These are phyloP conservation scores for Lates japonicus DNA, from an alignment of 2,797 vertebrate species.

Conservation along the genomic window DNA sequence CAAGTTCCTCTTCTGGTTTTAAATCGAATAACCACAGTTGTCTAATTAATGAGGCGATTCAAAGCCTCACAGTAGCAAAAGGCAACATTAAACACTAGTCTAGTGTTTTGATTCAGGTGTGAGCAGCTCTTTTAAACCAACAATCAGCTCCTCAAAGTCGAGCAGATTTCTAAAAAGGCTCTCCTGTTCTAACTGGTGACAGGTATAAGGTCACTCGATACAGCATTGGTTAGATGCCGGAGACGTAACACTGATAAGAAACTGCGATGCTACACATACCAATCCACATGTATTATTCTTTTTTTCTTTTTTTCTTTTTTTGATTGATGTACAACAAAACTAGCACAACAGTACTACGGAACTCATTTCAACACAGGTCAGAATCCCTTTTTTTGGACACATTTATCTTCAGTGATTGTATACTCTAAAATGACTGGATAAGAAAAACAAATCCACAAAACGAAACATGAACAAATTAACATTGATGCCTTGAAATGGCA, in stretches of 20 bases:
- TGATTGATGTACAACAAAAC: conserved; percentile 59
- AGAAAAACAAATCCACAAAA: conserved; percentile 64
- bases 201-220: conserved; percentile 64
- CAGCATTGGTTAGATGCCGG: conserved; percentile 57
- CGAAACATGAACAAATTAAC: conserved; percentile 77
- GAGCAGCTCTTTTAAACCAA: conserved; percentile 54
- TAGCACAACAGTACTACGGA: conserved; percentile 39
- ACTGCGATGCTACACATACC: conserved; percentile 58
- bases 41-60: conserved; percentile 58
- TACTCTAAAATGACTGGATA: conserved; percentile 53
- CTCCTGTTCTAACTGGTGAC: conserved; percentile 49
- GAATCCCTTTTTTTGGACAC: conserved; percentile 45
- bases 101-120: conserved; percentile 46
- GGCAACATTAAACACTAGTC: conserved; percentile 69
- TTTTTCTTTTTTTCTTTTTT: conserved; percentile 8
- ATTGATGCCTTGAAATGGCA: conserved; percentile 79
- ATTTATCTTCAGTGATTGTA: conserved; percentile 53
- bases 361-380: conserved; percentile 52
- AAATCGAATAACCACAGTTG: conserved; percentile 63
- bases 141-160: conserved; percentile 42
- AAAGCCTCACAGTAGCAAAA: conserved; percentile 71
- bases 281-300: conserved; percentile 32
- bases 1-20: conserved; percentile 43
- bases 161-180: conserved; percentile 45
- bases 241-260: conserved; percentile 52